phyloP scores from a whole-genome alignment of 2,113 vertebrate genomes.

The Monopterus albus region DNA sequence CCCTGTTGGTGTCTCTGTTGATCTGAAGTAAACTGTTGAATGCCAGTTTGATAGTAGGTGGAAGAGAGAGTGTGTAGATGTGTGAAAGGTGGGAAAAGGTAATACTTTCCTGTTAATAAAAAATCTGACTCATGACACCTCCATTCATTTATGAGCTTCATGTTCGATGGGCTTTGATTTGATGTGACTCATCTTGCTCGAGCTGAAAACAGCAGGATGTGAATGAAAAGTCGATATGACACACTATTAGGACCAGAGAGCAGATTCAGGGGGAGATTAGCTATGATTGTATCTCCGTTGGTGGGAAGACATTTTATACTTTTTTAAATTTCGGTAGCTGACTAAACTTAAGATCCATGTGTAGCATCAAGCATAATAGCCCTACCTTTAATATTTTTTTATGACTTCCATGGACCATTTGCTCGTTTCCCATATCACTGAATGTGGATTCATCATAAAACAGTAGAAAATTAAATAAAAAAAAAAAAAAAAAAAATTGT shows the following conservation, averaged over 20 bases:
- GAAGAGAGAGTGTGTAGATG: conserved; percentile 3
- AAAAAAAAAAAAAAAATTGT: too few relatives aligned
- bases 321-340: conserved; percentile 11
- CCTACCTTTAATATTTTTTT: not conserved
- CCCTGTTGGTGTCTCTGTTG: conserved; percentile 3
- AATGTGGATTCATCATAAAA: conserved; percentile 13
- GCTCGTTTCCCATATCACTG: conserved; percentile 22
- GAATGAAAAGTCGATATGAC: conserved; percentile 46
- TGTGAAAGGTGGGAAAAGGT: conserved; percentile 47
- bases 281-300: conserved; percentile 31
- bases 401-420: conserved; percentile 11
- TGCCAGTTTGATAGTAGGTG: not conserved
- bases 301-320: conserved; percentile 26
- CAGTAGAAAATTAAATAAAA: not conserved
- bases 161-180: conserved; percentile 56
- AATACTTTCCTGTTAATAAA: conserved; percentile 63
- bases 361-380: not conserved
- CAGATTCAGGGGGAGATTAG: conserved; percentile 39
- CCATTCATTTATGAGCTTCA: conserved; percentile 56
- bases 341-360: not conserved
- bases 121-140: conserved; percentile 59
- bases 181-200: conserved; percentile 62
- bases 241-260: conserved; percentile 15
- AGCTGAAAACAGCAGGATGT: conserved; percentile 45
- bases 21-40: conserved; percentile 46